Conservation (phyloP, 2,113 vertebrate genomes). For the Oncorhynchus masou region DNA sequence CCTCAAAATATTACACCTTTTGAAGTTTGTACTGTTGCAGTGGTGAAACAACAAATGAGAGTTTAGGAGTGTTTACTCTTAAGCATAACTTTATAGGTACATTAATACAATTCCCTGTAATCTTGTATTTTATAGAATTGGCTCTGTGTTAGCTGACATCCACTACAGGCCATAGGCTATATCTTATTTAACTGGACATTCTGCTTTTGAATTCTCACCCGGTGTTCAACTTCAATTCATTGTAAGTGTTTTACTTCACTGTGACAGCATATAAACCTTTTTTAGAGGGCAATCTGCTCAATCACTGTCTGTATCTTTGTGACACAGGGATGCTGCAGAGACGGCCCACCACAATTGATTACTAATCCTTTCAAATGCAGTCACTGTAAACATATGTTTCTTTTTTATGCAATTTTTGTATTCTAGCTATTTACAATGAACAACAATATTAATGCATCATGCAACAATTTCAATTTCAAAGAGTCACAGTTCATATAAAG, state of each 20-base stretch:
- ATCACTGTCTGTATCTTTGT: slow-evolving; percentile 5
- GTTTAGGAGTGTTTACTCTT: not conserved
- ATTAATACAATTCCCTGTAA: too few relatives aligned
- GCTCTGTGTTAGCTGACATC: not conserved
- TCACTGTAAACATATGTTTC: not conserved
- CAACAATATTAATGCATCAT: too few relatives aligned
- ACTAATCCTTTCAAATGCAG: not conserved
- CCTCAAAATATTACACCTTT: not conserved
- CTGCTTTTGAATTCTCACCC: not conserved
- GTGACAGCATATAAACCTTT: not conserved
- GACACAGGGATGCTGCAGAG: slow-evolving; percentile 91
- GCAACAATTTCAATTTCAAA: too few relatives aligned
- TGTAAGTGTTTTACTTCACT: not conserved
- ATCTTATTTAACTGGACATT: not conserved
- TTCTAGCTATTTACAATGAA: not conserved
- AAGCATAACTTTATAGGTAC: not conserved
- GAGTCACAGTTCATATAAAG: too few relatives aligned
- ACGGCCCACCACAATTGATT: slow-evolving; percentile 69
- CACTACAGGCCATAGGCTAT: not conserved
- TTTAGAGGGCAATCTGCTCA: not conserved
- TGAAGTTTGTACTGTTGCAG: not conserved
- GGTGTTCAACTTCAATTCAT: not conserved
- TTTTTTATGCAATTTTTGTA: not conserved
- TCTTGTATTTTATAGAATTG: too few relatives aligned
- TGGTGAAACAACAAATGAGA: not conserved